Evolutionary conservation across 2,797 vertebrate species (phyloP), one percentile per base, ranked within the genome.

Genomic region (Parotocinclus haroldoi): DNA sequence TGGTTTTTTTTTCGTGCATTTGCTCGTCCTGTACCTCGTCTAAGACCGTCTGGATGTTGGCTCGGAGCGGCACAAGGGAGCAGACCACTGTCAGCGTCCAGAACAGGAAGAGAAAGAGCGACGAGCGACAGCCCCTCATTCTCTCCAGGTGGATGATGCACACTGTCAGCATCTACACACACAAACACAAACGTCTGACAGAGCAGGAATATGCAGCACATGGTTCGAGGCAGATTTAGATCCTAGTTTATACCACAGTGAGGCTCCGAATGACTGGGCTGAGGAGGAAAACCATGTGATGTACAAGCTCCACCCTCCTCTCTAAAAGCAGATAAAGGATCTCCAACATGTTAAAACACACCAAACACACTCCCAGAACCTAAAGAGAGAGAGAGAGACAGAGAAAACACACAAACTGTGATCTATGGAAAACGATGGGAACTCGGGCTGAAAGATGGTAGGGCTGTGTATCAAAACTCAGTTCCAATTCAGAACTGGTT

Each of bases 61-160:
- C 79, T 18, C 70, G 86, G 62, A 91, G 63, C 38, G 82, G 82
- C 39, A 85, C 77, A 0, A 89, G 52, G 16, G 86, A 84, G 67
- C 88, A 84, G 45, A 92, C 0, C 17, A 86, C 81, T 3, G 88
- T 82, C 46, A 95, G 83, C 7, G 84, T 77, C 93, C 94, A 95
- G 80, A 90, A 95, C 49, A 93, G 72, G 58, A 94, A 82, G 7
- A 94, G 84, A 64, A 92, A 39, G 7, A 90, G 73, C 0, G 93
- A 95, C 0, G 93, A 91, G 44, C 84, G 90, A 27, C 81, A 66
- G 1, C 93, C 94, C 68, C 78, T 89, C 72, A 79, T 81, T 74
- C 93, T 88, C 76, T 95, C 93, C 0, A 48, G 16, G 3, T 95
- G 93, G 38, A 86, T 87, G 50, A 94, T 73, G 62, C 86, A 84